Percentiles rank a stretch among this genome's conserved stretches.
Evolutionary conservation across 2,113 vertebrate genomes (phyloP).

Genomic region (Poeciliopsis prolifica): DNA sequence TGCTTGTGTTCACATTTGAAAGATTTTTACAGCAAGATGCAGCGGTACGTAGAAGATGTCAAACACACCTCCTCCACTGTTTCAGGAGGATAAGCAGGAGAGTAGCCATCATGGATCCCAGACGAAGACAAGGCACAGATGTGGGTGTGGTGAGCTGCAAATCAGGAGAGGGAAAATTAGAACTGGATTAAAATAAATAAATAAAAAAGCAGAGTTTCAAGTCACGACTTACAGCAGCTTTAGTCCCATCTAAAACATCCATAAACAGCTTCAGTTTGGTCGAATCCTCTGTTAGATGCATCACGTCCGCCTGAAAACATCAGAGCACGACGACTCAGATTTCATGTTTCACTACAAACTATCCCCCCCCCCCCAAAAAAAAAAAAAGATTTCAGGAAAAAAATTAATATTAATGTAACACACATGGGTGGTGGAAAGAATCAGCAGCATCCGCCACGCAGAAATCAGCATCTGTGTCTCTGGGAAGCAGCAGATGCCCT

Average conservation of each 20-base stretch:
- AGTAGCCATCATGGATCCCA: slow-evolving; percentile 94
- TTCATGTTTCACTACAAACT: not conserved
- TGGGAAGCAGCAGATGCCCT: slow-evolving; percentile 79
- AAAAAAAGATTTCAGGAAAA: not conserved
- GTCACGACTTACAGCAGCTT: slow-evolving; percentile 84
- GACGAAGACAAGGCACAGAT: slow-evolving; percentile 87
- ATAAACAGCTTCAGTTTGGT: slow-evolving; percentile 88
- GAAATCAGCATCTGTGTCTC: slow-evolving; percentile 95
- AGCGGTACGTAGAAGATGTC: not conserved
- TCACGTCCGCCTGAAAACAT: slow-evolving; percentile 85
- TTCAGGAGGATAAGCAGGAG: slow-evolving; percentile 91
- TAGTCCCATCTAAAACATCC: slow-evolving; percentile 90
- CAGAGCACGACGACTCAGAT: not conserved
- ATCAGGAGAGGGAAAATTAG: not conserved
- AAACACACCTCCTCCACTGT: slow-evolving; percentile 89
- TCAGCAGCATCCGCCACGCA: slow-evolving; percentile 93
- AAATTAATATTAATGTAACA: slow-evolving; percentile 34
- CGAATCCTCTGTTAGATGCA: slow-evolving; percentile 86
- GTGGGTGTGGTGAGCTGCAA: slow-evolving; percentile 85
- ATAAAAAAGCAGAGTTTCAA: not conserved
- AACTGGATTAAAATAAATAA: not conserved
- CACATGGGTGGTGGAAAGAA: slow-evolving; percentile 92
- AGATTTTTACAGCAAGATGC: too few relatives aligned
- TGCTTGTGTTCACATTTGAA: too few relatives aligned
- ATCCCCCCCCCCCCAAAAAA: not conserved